Base-by-base conservation (phyloP, 2,888 invertebrate species). In the Drosophila quinaria region DNA sequence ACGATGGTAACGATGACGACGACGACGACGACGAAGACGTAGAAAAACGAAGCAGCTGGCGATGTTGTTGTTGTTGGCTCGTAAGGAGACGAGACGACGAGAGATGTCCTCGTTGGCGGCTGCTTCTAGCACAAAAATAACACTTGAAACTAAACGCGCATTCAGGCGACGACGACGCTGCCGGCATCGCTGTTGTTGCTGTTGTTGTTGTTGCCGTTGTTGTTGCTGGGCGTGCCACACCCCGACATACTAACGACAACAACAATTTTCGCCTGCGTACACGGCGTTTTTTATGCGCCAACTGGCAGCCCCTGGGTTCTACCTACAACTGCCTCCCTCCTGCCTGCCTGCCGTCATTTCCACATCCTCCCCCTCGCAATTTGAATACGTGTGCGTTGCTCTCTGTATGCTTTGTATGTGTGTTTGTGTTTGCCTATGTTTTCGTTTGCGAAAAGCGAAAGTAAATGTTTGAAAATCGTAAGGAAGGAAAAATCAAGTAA, bases 121-220 rank as follows among this genome's bases (percentile, higher is more conserved):
- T 64, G 81, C 78, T 78, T 80, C 88, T 85, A 87, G 88, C 78
- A 89, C 84, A 88, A 86, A 89, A 87, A 87, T 89, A 87, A 89
- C 89, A 89, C 87, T 87, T 89, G 81, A 89, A 89, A 87, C 85
- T 87, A 87, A 87, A 87, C 82, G 85, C 87, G 89, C 88, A 85
- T 85, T 85, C 84, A 87, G 80, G 67, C 80, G 62, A 68, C 80
- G 64, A 70, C 74, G 70, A 44, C 56, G 74, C 71, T 64, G 78
- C 50, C 60, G 60, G 56, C 60, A 58, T 47, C 35, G 71, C 65
- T 63, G 64, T 46, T 68, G 56, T 35, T 47, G 46, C 11, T 58
- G 76, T 49, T 67, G 61, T 42, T 63, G 74, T 52, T 64, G 70
- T 51, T 64, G 78, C 19, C 41, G 46, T 15, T 58, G 76, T 51